These are phyloP conservation scores for Carposina sasakii DNA, from an alignment of 1,140 invertebrate genomes.

Conservation along the genomic window DNA sequence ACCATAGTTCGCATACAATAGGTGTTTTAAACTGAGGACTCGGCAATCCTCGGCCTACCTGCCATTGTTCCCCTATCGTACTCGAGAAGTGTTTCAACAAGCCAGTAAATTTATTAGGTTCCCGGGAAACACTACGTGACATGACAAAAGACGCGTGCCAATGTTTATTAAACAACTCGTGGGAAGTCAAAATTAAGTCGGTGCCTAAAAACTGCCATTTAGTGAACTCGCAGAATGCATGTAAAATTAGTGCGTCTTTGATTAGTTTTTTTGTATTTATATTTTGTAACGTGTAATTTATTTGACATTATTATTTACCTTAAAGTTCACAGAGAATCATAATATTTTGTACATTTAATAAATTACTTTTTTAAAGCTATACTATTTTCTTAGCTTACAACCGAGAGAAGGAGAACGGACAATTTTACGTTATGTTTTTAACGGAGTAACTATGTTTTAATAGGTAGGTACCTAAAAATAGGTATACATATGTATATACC, in stretches of 20 bases:
- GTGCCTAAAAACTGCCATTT: neutral
- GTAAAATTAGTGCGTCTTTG: neutral
- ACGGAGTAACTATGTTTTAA: too few relatives aligned
- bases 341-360: too few relatives aligned
- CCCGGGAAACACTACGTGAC: slow-evolving; percentile 30
- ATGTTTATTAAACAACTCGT: neutral
- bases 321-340: neutral
- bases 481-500: too few relatives aligned
- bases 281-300: neutral
- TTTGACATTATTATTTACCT: neutral
- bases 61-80: neutral
- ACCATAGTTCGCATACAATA: slow-evolving; percentile 38
- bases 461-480: too few relatives aligned
- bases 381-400: too few relatives aligned
- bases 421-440: too few relatives aligned
- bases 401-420: too few relatives aligned
- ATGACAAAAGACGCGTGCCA: slow-evolving; percentile 23
- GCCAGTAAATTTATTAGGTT: slow-evolving; percentile 26
- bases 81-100: slow-evolving; percentile 28
- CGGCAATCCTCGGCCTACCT: slow-evolving; percentile 33
- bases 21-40: slow-evolving; percentile 33
- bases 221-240: neutral
- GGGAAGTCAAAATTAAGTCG: neutral
- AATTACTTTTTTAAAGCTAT: too few relatives aligned
- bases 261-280: neutral